Evolutionary conservation across 2,888 invertebrate genomes (phyloP).

Genomic region (Arrhopalites spinosus): DNA sequence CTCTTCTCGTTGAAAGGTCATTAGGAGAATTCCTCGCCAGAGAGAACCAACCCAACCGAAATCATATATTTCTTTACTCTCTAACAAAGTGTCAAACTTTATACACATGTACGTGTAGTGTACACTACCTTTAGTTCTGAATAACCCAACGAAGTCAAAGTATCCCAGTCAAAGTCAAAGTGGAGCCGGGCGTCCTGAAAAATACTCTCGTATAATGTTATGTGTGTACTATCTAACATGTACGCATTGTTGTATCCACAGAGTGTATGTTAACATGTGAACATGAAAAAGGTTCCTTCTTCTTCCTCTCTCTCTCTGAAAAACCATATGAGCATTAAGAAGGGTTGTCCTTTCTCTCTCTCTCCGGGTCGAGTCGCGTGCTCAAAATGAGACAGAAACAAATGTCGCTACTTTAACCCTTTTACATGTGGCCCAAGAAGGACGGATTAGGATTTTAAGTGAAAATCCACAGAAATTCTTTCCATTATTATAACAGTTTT

Average conservation of each 20-base stretch:
- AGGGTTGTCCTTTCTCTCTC: no score
- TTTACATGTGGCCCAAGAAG: no score
- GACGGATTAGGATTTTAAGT: no score
- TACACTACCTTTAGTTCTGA: not conserved
- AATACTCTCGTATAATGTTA: not conserved
- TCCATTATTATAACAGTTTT: not conserved
- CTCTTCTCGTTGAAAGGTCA: conserved; percentile 54
- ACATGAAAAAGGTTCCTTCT: conserved; percentile 25
- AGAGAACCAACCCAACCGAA: conserved; percentile 25
- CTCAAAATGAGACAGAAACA: no score
- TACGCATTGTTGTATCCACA: not conserved
- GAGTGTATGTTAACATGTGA: conserved; percentile 20
- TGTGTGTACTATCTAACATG: not conserved
- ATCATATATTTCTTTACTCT: conserved; percentile 29
- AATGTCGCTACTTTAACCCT: no score
- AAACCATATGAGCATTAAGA: no score
- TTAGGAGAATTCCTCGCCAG: conserved; percentile 42
- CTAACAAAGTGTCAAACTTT: conserved; percentile 31
- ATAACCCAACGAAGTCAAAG: not conserved
- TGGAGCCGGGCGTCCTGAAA: not conserved
- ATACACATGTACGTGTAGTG: not conserved
- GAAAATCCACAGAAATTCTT: no score
- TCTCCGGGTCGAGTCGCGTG: no score
- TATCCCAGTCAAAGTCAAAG: not conserved
- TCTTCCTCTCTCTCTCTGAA: not conserved